Conservation (phyloP, 2,113 vertebrate genomes). For the Solea solea region DNA sequence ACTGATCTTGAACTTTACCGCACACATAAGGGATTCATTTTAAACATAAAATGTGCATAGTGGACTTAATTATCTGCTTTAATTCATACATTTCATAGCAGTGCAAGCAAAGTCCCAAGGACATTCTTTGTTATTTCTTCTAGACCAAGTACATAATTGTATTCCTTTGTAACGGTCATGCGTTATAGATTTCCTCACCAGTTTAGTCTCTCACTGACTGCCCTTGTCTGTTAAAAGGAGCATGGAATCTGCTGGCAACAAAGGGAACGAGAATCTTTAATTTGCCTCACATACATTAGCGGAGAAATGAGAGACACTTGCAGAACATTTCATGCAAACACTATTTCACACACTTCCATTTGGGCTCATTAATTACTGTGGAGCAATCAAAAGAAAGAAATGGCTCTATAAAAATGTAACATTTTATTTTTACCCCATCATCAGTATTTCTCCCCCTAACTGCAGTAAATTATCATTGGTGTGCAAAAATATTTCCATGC, state of each 20-base stretch:
- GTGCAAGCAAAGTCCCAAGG: neutral
- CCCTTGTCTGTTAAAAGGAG: conserved; percentile 16
- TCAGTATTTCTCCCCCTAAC: conserved; percentile 12
- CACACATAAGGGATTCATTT: too few relatives aligned
- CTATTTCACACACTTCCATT: conserved; percentile 18
- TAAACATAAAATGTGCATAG: too few relatives aligned
- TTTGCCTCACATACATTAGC: conserved; percentile 29
- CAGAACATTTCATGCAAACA: conserved; percentile 14
- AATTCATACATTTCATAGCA: neutral
- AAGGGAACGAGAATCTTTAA: conserved; percentile 4
- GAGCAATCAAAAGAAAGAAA: conserved; percentile 9
- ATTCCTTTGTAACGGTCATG: conserved; percentile 22
- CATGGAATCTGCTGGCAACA: conserved; percentile 14
- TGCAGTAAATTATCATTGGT: conserved; percentile 8
- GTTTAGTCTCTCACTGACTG: conserved; percentile 32
- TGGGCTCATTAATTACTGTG: conserved; percentile 25
- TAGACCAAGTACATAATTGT: conserved; percentile 5
- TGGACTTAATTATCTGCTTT: neutral
- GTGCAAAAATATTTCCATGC: conserved; percentile 13
- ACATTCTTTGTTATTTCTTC: conserved; percentile 2
- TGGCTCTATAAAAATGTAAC: conserved; percentile 9
- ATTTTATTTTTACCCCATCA: conserved; percentile 17
- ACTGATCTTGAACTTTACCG: too few relatives aligned
- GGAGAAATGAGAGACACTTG: conserved; percentile 21
- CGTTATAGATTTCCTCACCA: neutral